phyloP scores from a whole-genome alignment of 2,113 vertebrate genomes.

The Talpa occidentalis region DNA sequence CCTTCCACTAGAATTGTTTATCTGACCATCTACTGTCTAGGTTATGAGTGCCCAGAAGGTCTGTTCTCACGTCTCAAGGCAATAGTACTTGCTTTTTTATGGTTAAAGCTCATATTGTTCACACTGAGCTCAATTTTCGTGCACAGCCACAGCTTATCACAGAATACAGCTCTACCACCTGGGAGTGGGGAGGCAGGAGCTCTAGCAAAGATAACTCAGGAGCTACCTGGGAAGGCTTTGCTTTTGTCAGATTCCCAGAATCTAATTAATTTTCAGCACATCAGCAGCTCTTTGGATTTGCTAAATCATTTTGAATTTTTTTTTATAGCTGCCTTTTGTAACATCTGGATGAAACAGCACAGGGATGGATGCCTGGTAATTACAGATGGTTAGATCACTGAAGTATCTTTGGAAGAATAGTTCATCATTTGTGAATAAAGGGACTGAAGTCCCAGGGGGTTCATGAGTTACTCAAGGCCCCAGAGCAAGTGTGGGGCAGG shows the following conservation, averaged over 20 bases:
- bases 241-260: conserved; percentile 26
- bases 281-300: conserved; percentile 54
- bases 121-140: neutral
- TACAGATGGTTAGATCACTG: neutral
- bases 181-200: neutral
- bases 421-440: neutral
- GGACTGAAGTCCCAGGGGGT: neutral
- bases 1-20: neutral
- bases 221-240: conserved; percentile 7
- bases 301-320: neutral
- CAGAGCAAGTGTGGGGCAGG: neutral
- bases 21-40: neutral
- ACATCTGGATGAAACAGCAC: neutral
- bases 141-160: conserved; percentile 3
- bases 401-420: conserved; percentile 9
- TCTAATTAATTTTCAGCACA: conserved; percentile 57
- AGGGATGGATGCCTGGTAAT: neutral
- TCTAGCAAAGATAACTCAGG: neutral
- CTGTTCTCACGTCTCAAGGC: neutral
- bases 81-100: neutral
- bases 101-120: neutral
- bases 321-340: neutral
- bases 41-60: too few species aligned
- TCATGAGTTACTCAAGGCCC: neutral
- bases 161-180: neutral